phyloP scores from a whole-genome alignment of 2,888 invertebrate genomes.

The Oxyteleia sp. region DNA sequence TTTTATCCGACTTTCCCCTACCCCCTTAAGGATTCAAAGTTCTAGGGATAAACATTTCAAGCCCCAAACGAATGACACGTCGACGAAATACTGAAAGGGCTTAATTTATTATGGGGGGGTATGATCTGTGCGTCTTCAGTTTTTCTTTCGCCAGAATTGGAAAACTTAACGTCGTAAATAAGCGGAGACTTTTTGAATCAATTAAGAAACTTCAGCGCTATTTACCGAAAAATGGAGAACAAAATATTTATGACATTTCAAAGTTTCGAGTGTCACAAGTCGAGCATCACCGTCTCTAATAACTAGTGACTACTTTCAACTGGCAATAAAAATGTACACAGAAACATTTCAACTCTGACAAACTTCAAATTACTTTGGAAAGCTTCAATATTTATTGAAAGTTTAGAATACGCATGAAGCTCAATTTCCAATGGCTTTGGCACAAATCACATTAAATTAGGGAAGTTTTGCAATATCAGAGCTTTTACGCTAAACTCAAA shows the following conservation, averaged over 20 bases:
- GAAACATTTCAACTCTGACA: constrained; percentile 50
- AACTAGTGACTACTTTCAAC: constrained; percentile 31
- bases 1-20: too few relatives aligned
- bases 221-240: constrained; percentile 35
- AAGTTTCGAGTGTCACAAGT: constrained; percentile 54
- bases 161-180: constrained; percentile 27
- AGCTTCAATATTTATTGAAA: constrained; percentile 63
- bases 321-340: constrained; percentile 42
- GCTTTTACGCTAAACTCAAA: constrained; percentile 49
- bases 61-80: too few relatives aligned
- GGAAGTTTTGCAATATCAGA: constrained; percentile 53
- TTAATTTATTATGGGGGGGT: too few relatives aligned
- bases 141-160: constrained; percentile 30
- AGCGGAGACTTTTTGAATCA: constrained; percentile 23
- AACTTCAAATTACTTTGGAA: constrained; percentile 58
- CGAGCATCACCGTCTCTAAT: constrained; percentile 38
- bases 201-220: constrained; percentile 31
- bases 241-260: constrained; percentile 50
- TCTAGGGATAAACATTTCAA: too few relatives aligned
- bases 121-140: constrained; percentile 1
- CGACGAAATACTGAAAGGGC: too few relatives aligned
- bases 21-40: too few relatives aligned
- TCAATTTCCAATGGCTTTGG: constrained; percentile 57
- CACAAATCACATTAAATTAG: constrained; percentile 60
- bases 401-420: constrained; percentile 58